Percentiles rank a stretch among this genome's conserved stretches.
These are phyloP conservation scores for Eubucco bourcierii DNA, from an alignment of 2,113 vertebrate genomes.

Conservation along the genomic window DNA sequence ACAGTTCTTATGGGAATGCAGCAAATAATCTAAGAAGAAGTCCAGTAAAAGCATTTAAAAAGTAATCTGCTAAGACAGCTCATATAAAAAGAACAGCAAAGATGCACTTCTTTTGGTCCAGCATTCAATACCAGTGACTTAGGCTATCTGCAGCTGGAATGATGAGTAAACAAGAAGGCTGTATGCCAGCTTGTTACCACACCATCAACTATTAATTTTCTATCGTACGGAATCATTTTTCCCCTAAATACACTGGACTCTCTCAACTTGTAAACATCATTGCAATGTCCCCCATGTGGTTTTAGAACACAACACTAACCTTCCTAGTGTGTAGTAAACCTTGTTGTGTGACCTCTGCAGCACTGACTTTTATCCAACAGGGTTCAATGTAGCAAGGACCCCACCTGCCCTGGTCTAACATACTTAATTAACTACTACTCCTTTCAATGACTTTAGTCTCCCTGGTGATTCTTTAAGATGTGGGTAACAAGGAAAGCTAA, in stretches of 20 bases:
- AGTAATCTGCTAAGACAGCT: background rate
- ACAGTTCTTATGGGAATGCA: background rate
- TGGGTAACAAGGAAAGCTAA: background rate
- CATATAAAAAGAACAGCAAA: background rate
- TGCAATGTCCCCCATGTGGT: background rate
- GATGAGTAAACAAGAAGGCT: background rate
- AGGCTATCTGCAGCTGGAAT: background rate
- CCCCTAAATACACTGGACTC: background rate
- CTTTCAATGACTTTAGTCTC: background rate
- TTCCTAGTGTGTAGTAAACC: background rate
- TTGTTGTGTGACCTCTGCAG: background rate
- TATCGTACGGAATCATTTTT: background rate
- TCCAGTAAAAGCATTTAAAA: background rate
- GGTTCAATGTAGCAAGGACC: background rate
- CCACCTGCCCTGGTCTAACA: background rate
- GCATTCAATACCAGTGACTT: background rate
- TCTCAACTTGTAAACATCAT: background rate
- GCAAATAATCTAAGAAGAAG: background rate
- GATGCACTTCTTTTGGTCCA: background rate
- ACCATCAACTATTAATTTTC: background rate
- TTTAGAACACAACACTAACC: background rate
- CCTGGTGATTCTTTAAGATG: background rate
- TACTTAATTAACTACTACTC: background rate
- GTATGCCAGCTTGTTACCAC: background rate
- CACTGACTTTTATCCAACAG: background rate